Evolutionary conservation across 2,888 invertebrate species (phyloP), one percentile per base, ranked within the genome.

Genomic region (Agriotes lineatus): DNA sequence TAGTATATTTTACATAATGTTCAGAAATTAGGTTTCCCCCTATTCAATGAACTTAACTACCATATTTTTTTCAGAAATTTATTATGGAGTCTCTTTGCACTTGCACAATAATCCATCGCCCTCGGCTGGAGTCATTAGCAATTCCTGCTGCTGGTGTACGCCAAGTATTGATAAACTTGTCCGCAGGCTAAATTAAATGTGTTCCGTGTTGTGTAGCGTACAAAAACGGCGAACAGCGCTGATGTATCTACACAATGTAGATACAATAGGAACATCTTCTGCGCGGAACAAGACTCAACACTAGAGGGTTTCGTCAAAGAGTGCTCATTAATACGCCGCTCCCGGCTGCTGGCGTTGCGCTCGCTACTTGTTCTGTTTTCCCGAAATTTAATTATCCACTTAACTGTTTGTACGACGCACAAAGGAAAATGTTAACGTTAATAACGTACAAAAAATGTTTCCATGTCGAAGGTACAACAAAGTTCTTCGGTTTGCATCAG

Each of bases 221-320:
- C 79, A 79, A 80, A 80, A 82, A 80, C 76, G 74, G 56, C 72
- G 77, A 78, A 76, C 80, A 78, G 72, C 73, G 75, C 72, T 75
- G 78, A 79, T 80, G 81, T 78, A 78, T 71, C 77, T 74, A 80
- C 79, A 81, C 80, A 81, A 80, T 79, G 81, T 81, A 77, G 75
- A 75, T 81, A 81, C 81, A 81, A 82, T 81, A 77, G 76, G 79
- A 80, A 81, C 81, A 82, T 82, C 81, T 82, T 81, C 80, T 80
- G 77, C 78, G 75, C 70, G 74, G 75, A 76, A 75, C 76, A 72
- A 76, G 74, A 73, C 75, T 71, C 76, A 77, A 79, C 78, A 80
- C 65, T 56, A 65, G 57, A 66, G 66, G 45, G 61, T 44, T 50
- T 66, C 66, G 52, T 63, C 66, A 80, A 80, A 81, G 78, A 78